Conservation (phyloP, 2,888 invertebrate genomes). For the Sicus ferrugineus region DNA sequence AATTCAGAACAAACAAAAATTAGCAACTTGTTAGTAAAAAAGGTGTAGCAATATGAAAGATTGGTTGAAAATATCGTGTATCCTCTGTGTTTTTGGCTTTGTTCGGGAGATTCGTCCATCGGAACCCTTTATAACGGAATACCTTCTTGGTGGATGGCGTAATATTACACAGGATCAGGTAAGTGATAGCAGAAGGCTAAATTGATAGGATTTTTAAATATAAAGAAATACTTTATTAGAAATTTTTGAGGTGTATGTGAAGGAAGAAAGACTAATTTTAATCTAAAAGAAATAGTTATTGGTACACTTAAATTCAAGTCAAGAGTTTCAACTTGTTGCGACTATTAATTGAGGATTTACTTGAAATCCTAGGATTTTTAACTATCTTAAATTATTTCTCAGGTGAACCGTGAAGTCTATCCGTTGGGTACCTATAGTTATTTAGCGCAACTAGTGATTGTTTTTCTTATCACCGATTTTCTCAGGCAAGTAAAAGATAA, state of each 20-base stretch:
- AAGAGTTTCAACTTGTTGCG: background rate
- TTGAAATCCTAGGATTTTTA: conserved; percentile 16
- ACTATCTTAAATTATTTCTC: conserved; percentile 13
- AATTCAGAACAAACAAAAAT: too few relatives aligned
- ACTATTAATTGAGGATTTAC: too few relatives aligned
- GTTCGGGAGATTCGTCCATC: conserved; percentile 86
- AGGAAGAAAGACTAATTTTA: background rate
- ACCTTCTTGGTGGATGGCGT: conserved; percentile 77
- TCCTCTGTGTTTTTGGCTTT: conserved; percentile 81
- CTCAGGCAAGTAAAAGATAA: conserved; percentile 64
- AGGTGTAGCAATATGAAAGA: conserved; percentile 54
- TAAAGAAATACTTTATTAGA: too few relatives aligned
- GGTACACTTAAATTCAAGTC: too few relatives aligned
- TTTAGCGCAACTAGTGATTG: conserved; percentile 75
- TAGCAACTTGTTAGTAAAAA: too few relatives aligned
- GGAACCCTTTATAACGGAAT: conserved; percentile 85
- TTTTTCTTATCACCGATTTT: conserved; percentile 86
- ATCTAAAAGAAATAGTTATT: too few relatives aligned
- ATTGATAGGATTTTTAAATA: too few relatives aligned
- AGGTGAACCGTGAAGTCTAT: conserved; percentile 82
- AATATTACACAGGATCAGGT: conserved; percentile 72
- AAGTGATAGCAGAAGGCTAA: conserved; percentile 24
- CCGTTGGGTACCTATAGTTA: conserved; percentile 89
- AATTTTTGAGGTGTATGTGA: background rate
- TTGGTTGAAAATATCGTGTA: conserved; percentile 76